A percentile compares a stretch with the other conserved stretches of the same genome.
Conservation (phyloP, 2,113 vertebrate genomes). For the Corapipo altera region DNA sequence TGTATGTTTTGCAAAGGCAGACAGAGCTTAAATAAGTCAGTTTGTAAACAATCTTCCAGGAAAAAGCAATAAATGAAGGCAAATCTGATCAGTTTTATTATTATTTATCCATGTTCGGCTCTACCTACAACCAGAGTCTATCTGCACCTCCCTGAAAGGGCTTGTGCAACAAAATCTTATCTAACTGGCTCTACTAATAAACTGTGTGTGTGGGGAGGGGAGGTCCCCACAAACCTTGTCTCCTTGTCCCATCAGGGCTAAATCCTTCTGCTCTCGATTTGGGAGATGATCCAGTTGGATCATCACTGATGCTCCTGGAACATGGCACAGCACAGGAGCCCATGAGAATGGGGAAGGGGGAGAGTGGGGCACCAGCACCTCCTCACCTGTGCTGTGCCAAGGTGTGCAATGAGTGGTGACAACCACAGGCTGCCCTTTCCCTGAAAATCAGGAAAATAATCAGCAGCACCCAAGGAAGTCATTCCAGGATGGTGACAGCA, state of each 20-base stretch:
- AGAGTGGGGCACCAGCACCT: not conserved
- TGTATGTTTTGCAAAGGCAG: not conserved
- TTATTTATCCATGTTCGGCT: not conserved
- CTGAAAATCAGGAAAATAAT: not conserved
- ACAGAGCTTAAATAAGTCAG: not conserved
- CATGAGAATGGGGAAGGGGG: not conserved
- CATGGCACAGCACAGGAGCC: rapidly evolving
- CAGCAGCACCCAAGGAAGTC: not conserved
- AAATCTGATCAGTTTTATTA: not conserved
- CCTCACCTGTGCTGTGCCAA: not conserved
- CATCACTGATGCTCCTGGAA: rapidly evolving
- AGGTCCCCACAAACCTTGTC: not conserved
- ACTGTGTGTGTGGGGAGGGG: not conserved
- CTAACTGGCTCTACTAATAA: not conserved
- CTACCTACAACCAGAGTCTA: not conserved
- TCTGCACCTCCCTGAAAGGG: not conserved
- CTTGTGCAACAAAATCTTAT: not conserved
- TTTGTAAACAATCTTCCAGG: not conserved
- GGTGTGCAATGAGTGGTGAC: not conserved
- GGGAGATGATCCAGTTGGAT: not conserved
- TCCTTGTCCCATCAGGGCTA: not conserved
- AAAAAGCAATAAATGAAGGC: not conserved
- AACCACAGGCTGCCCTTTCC: not conserved
- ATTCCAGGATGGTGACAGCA: not conserved
- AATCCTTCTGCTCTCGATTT: not conserved